Evolutionary conservation across 2,797 vertebrate genomes (phyloP).

Genomic region (Scolopax bukidnonensis): DNA sequence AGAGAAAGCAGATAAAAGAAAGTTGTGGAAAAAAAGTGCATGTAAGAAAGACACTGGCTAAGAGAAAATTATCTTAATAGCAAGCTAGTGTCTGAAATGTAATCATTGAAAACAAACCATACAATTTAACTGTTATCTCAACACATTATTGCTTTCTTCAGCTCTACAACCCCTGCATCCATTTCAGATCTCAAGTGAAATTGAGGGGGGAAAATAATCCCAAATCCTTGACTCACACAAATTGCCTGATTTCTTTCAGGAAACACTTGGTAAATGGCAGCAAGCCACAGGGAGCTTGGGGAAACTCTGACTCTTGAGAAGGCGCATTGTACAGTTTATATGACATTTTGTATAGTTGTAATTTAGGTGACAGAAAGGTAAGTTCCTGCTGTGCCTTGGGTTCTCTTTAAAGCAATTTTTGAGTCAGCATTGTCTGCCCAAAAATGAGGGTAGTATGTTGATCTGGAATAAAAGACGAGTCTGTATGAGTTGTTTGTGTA

Average conservation of each 20-base stretch:
- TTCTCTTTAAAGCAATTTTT: neutral
- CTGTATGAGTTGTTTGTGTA: neutral
- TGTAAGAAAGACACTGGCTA: neutral
- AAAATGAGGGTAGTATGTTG: neutral
- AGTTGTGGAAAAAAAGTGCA: neutral
- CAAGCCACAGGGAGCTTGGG: neutral
- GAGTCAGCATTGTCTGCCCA: neutral
- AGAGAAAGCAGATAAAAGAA: neutral
- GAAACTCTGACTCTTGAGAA: neutral
- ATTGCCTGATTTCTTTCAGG: neutral
- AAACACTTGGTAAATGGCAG: neutral
- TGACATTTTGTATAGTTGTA: neutral
- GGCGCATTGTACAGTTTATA: neutral
- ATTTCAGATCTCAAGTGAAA: neutral
- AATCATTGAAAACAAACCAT: neutral
- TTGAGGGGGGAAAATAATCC: neutral
- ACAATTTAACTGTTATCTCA: neutral
- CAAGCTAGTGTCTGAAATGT: neutral
- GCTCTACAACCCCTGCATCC: neutral
- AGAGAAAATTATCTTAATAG: neutral
- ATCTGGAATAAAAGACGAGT: neutral
- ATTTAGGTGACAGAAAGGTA: slow-evolving; percentile 4
- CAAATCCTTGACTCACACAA: neutral
- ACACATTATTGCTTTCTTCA: neutral
- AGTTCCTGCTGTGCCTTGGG: slow-evolving; percentile 17